Percentiles rank a stretch among this genome's conserved stretches.
Conservation (phyloP, 2,797 vertebrate genomes). For the Alauda arvensis region DNA sequence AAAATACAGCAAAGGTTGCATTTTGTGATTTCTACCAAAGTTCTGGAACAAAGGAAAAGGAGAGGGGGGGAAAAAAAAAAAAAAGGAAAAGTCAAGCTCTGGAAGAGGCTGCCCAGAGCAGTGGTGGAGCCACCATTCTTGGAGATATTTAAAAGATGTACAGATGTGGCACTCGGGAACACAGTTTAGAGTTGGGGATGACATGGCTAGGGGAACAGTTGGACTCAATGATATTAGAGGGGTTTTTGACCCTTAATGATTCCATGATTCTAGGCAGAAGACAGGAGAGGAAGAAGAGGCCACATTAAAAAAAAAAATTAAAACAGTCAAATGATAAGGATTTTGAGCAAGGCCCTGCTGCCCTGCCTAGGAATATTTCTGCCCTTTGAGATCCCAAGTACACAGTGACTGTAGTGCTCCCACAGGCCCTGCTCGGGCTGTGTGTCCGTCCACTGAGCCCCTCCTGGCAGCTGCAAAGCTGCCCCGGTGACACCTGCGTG, state of each 20-base stretch:
- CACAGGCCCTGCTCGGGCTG: background rate
- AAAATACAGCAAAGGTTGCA: background rate
- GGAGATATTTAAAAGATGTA: background rate
- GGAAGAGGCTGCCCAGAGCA: background rate
- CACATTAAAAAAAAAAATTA: no score
- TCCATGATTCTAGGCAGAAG: background rate
- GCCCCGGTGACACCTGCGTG: background rate
- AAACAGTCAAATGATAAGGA: accelerated
- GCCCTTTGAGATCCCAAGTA: background rate
- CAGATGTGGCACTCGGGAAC: background rate
- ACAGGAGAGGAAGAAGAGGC: background rate
- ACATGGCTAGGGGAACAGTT: background rate
- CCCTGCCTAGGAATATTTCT: background rate
- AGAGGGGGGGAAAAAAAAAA: accelerated
- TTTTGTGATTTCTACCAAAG: background rate
- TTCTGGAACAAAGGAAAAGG: background rate
- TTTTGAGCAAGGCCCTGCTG: background rate
- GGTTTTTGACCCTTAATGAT: background rate
- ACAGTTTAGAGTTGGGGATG: background rate
- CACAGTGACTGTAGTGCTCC: accelerated
- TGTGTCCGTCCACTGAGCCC: background rate
- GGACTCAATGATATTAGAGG: background rate
- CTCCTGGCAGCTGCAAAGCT: background rate
- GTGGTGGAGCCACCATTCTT: background rate
- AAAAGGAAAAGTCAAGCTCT: background rate